Evolutionary conservation across 1,140 invertebrate genomes (phyloP), one percentile per base, ranked within the genome.

Genomic region (Aleiodes sp.): DNA sequence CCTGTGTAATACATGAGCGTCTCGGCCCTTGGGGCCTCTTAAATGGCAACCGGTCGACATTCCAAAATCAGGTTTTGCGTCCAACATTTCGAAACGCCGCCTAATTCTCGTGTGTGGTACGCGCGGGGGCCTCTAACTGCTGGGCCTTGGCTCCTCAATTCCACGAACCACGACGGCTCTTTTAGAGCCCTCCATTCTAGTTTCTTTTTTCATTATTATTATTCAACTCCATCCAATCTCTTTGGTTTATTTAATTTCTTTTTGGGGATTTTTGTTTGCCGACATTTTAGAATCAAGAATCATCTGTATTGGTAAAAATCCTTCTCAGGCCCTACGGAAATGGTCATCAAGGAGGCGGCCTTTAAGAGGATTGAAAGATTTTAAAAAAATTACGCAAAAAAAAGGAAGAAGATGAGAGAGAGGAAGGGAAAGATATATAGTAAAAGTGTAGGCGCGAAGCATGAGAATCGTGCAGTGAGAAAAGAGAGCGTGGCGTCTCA

Each of bases 51-150:
- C 68, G 73, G 52, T 65, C 74, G 64, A 70, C 75, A 76, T 80
- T 75, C 73, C 52, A 26, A 77, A 75, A 79, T 77, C 74, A 76
- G 74, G 75, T 79, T 76, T 77, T 73, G 67, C 70, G 75, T 74
- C 71, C 72, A 75, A 80, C 70, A 80, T 80, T 78, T 79, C 71
- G 46, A 65, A 65, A 72, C 61, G 70, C 70, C 70, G 41, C 35
- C 56, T 59, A 63, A 56, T 63, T 60, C 63, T 59, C 62, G 33
- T 59, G 56, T 28, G n/a, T 37, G 43, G 39, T 60, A 52, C 33
- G 37, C 37, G 57, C 33, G 65, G 65, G 70, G 68, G 43, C 60
- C 70, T 69, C 66, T 73, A 73, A 76, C 75, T 72, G 35, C 68
- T 35, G 59, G 37, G 37, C 46, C 65, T n/a, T 28, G 19, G 43